phyloP scores from a whole-genome alignment of 2,113 vertebrate species.

The Crotalus tigris region DNA sequence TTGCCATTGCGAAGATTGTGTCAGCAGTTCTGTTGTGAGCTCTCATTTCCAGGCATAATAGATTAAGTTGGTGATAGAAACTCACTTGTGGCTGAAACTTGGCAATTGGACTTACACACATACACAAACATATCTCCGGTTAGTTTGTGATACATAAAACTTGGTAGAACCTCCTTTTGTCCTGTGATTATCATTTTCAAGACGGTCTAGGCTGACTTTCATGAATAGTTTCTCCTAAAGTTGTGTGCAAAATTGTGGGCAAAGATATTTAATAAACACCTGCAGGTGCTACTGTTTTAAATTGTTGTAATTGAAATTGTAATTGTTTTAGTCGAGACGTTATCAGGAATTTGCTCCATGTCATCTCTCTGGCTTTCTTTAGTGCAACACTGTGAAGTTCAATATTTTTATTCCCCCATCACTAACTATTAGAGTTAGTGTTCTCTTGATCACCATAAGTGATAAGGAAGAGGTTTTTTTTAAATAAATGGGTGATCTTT shows the following conservation, averaged over 20 bases:
- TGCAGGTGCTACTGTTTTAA: background rate
- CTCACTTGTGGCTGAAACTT: background rate
- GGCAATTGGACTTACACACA: background rate
- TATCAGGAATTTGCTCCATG: background rate
- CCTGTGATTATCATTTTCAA: background rate
- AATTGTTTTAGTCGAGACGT: background rate
- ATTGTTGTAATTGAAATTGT: background rate
- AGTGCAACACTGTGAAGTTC: background rate
- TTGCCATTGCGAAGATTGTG: background rate
- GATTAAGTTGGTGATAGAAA: constrained; percentile 6
- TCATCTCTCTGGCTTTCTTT: background rate
- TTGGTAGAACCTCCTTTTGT: background rate
- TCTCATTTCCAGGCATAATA: constrained; percentile 32
- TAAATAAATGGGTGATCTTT: background rate
- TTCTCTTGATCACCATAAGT: too few relatives aligned
- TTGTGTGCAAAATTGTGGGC: background rate
- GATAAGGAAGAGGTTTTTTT: background rate
- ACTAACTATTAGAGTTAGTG: background rate
- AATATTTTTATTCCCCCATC: background rate
- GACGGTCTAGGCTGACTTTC: background rate
- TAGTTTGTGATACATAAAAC: background rate
- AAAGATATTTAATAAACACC: background rate
- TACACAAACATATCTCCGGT: background rate
- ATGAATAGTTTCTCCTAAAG: background rate
- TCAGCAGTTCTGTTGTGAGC: constrained; percentile 12